A percentile compares a stretch with the other conserved stretches of the same genome.
Evolutionary conservation across 2,113 vertebrate species (phyloP).

Genomic region (Notothenia coriiceps): DNA sequence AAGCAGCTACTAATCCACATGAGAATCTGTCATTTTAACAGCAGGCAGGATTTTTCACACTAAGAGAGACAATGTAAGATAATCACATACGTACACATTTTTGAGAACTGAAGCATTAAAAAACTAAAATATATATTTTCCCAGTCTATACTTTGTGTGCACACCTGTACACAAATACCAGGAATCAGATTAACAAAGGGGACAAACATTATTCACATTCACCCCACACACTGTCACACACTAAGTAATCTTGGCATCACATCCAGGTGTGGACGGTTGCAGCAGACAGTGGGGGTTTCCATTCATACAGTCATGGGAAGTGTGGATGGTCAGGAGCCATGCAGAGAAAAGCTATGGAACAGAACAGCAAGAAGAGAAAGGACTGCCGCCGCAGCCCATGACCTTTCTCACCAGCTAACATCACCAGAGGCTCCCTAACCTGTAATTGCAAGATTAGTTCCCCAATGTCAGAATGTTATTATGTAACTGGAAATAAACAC

Average conservation of each 20-base stretch:
- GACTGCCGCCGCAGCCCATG: conserved; percentile 20
- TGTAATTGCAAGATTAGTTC: conserved; percentile 42
- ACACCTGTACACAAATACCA: conserved; percentile 36
- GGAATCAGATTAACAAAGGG: conserved; percentile 27
- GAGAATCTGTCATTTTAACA: conserved; percentile 28
- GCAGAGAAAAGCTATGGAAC: conserved; percentile 59
- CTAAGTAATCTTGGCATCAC: conserved; percentile 53
- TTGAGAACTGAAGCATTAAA: conserved; percentile 14
- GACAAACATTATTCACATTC: conserved; percentile 44
- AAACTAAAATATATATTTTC: conserved; percentile 38
- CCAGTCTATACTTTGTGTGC: conserved; percentile 38
- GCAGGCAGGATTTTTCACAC: conserved; percentile 17
- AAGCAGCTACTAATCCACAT: conserved; percentile 32
- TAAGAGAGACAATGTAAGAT: background rate
- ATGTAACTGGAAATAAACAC: conserved; percentile 13
- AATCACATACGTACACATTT: conserved; percentile 2
- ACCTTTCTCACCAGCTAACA: conserved; percentile 55
- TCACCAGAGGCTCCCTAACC: conserved; percentile 31
- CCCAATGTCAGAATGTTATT: conserved; percentile 41
- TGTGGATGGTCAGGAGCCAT: conserved; percentile 38
- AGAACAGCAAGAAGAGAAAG: conserved; percentile 50
- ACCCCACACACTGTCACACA: conserved; percentile 43
- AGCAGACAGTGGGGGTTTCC: conserved; percentile 46
- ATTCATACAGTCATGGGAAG: conserved; percentile 45
- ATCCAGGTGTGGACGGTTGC: conserved; percentile 47